Conservation (phyloP, 2,113 vertebrate species). For the Gasterosteus aculeatus region DNA sequence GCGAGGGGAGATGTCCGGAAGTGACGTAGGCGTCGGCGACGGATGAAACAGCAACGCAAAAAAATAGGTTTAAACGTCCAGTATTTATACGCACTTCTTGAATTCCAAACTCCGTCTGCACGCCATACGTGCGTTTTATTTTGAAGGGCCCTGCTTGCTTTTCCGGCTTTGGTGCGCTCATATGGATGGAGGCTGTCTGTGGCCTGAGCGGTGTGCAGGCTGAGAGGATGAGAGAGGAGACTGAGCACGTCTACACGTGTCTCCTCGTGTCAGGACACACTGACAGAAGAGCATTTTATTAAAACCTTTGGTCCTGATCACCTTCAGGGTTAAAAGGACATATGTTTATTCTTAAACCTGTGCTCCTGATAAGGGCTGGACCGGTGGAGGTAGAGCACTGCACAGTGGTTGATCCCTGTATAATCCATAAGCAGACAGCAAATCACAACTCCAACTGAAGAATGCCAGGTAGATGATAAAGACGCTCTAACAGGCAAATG, state of each 20-base stretch:
- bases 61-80: rapidly evolving
- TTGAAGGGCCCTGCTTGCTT: not conserved
- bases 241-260: not conserved
- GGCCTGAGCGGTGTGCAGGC: constrained; percentile 64
- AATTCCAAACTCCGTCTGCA: not conserved
- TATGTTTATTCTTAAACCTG: not conserved
- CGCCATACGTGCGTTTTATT: constrained; percentile 34
- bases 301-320: not conserved
- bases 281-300: not conserved
- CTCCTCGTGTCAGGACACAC: not conserved
- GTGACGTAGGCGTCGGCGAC: rapidly evolving
- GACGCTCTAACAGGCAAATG: not conserved
- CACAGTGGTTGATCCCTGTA: not conserved
- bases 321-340: no score
- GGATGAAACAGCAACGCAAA: rapidly evolving
- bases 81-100: rapidly evolving
- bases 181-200: constrained; percentile 51
- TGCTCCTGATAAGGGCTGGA: not conserved
- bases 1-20: not conserved
- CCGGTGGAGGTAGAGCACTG: not conserved
- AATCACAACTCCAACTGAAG: not conserved
- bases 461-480: not conserved
- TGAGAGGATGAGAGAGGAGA: constrained; percentile 69
- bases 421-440: not conserved
- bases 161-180: constrained; percentile 29